Conservation (phyloP, 2,888 invertebrate species). For the Philaethria dido region DNA sequence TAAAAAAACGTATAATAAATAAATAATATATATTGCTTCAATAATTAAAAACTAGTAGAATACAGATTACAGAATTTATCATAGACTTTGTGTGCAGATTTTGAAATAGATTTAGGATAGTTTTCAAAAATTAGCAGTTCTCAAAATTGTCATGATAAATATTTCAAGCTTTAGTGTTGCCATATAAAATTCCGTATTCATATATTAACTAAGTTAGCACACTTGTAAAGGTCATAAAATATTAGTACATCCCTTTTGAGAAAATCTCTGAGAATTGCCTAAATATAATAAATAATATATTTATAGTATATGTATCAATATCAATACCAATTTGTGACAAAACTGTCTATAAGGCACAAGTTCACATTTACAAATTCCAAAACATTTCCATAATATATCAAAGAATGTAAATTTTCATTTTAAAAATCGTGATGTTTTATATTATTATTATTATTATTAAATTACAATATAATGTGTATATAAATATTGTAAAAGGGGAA, state of each 20-base stretch:
- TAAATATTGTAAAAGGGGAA: not conserved
- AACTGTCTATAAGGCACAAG: slow-evolving; percentile 37
- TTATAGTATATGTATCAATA: slow-evolving; percentile 23
- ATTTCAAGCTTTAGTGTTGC: not conserved
- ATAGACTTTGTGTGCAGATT: not conserved
- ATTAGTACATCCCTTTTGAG: slow-evolving; percentile 18
- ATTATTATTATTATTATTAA: not conserved
- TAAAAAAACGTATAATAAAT: slow-evolving; percentile 34
- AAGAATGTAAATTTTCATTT: not conserved
- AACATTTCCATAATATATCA: too few species aligned
- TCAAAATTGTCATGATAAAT: not conserved
- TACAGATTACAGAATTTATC: slow-evolving; percentile 11
- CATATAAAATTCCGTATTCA: not conserved
- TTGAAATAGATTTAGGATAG: not conserved
- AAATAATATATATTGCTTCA: slow-evolving; percentile 39
- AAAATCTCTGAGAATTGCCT: slow-evolving; percentile 38
- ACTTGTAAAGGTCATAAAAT: slow-evolving; percentile 17
- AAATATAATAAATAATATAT: slow-evolving; percentile 40
- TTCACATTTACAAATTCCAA: slow-evolving; percentile 3
- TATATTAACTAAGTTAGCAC: slow-evolving; percentile 6
- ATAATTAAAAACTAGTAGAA: slow-evolving; percentile 42
- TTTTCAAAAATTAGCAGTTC: not conserved
- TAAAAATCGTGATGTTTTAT: not conserved
- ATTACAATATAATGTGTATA: not conserved
- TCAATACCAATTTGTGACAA: slow-evolving; percentile 31